Base-by-base conservation (phyloP, 2,113 vertebrate genomes). In the Colossoma macropomum region DNA sequence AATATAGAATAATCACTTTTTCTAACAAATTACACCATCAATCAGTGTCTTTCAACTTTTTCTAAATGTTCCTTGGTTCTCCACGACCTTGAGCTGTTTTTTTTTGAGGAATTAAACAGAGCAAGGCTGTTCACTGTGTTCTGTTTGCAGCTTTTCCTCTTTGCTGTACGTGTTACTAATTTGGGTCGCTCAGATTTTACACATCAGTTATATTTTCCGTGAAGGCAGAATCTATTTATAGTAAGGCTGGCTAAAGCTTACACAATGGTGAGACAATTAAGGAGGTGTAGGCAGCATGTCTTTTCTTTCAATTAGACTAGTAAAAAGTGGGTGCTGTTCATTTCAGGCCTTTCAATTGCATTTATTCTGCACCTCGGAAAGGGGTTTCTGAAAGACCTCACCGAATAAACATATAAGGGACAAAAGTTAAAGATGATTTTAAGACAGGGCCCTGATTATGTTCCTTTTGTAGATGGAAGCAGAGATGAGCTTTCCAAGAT, bases 61-160 rank as follows among this genome's bases (percentile, higher is more conserved):
- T 73, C 69, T 30, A 15, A 21, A 50, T 27, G 38, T 73, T 62
- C 45, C 56, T 73, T 30, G 25, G 78, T 56, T 8, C 19, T 34
- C 15, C 11, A 11, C n/a, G 1, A 78, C 32, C 30, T 38, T 38
- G 77, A 38, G 68, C 38, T 38, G 79, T 16, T 52, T 38, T 15
- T 25, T 50, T 27, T 66, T 16, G 21, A 16, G n/a, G 34, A n/a
- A 28, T 62, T 28, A 13, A 72, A 30, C 68, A 80, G 19, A 38
- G 34, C 68, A 41, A 11, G 32, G 19, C 23, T n/a, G 23, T 11
- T n/a, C 32, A n/a, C 19, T 34, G 21, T 69, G 17, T 2, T 60
- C 66, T 70, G 56, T 80, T 72, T 28, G 23, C 79, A 80, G 79
- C 56, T 32, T 32, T 32, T 62, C 38, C 27, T 72, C 19, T 59